Conservation (phyloP, 1,140 invertebrate genomes). For the Zaprionus lachaisei region DNA sequence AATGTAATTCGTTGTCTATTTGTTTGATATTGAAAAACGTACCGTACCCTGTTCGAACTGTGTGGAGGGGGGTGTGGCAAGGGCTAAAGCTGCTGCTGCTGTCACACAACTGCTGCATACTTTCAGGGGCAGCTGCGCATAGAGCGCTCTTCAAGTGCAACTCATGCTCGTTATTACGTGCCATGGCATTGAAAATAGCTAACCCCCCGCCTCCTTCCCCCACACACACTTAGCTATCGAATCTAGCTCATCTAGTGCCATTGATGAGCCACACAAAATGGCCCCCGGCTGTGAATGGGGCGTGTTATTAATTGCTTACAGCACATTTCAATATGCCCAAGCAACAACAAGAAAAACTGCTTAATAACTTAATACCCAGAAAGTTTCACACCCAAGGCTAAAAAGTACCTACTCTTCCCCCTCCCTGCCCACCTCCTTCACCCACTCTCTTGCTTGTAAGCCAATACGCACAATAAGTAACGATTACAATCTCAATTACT, state of each 20-base stretch:
- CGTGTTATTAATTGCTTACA: slow-evolving; percentile 75
- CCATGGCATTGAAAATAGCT: slow-evolving; percentile 71
- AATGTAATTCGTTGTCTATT: slow-evolving; percentile 83
- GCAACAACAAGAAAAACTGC: slow-evolving; percentile 60
- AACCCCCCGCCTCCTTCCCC: neutral
- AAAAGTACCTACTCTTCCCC: neutral
- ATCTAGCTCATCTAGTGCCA: slow-evolving; percentile 30
- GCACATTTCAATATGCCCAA: slow-evolving; percentile 67
- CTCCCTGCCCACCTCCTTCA: no score
- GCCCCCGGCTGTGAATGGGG: slow-evolving; percentile 25
- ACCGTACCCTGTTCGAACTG: neutral
- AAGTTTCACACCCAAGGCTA: slow-evolving; percentile 61
- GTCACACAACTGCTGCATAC: slow-evolving; percentile 59
- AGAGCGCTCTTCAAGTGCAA: slow-evolving; percentile 67
- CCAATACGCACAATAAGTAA: slow-evolving; percentile 73
- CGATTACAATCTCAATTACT: slow-evolving; percentile 83
- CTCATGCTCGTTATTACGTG: slow-evolving; percentile 78
- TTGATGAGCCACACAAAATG: slow-evolving; percentile 52
- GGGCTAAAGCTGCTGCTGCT: slow-evolving; percentile 33
- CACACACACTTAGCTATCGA: slow-evolving; percentile 10
- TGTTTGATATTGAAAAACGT: slow-evolving; percentile 80
- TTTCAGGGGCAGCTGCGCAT: slow-evolving; percentile 42
- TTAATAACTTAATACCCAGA: slow-evolving; percentile 78
- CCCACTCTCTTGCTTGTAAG: slow-evolving; percentile 21
- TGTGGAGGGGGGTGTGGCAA: neutral